Evolutionary conservation across 2,113 vertebrate species (phyloP), one percentile per base, ranked within the genome.

Genomic region (Scortum barcoo): DNA sequence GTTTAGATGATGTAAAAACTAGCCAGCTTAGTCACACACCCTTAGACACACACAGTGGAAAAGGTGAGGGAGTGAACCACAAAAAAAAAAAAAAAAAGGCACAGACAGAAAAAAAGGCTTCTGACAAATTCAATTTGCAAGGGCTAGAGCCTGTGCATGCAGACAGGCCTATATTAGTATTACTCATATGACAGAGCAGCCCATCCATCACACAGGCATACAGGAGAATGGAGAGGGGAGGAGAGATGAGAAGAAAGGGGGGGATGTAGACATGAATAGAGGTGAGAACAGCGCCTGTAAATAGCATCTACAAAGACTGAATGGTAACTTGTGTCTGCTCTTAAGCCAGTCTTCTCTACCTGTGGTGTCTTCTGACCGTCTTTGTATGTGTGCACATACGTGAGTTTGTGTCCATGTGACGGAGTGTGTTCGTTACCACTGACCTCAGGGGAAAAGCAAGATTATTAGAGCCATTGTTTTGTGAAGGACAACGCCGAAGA

Each of bases 71-170:
- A 86, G 80, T 75, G 69, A 68, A 87, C 62, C 61, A 68, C 71
- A 76, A 75, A 76, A 70, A 68, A 57, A 76, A 60, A 65, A 68
- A 73, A 76, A 75, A 76, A 70, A 68, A 57, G 72, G 63, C 14
- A 4, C 57, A 38, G 62, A 57, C 40, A 62, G 63, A 60, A 44
- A 81, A 76, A 80, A 60, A 14, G 66, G 53, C 48, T 65, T 46
- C 86, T 89, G 89, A 91, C 91, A 92, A 89, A 87, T 93, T 91
- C 88, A 90, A 91, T 93, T 93, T 91, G 83, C 76, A 58, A 73
- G 66, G 83, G 84, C 79, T 79, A 20, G 75, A 92, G 86, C 83
- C 80, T 51, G 86, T 53, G 78, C 82, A 89, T 74, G 83, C 72
- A 88, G 90, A 89, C 83, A 86, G 90, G 84, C 86, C 83, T 81